Base-by-base conservation (phyloP, 2,113 vertebrate species). In the Phylloscopus trochilus region DNA sequence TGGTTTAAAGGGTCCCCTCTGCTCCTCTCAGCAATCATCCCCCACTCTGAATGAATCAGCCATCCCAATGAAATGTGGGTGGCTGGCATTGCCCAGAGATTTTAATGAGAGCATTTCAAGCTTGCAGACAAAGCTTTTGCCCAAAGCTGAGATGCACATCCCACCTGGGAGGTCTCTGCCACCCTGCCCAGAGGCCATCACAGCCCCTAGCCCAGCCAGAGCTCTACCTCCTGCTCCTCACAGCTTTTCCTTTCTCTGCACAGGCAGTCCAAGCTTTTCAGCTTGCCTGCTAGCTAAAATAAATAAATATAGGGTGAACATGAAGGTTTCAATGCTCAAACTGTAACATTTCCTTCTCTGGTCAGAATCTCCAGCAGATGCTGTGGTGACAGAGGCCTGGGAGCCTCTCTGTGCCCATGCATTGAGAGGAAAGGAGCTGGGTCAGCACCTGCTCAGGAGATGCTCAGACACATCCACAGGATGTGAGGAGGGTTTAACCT, bases 401-500 rank as follows among this genome's bases (percentile, higher is more conserved):
- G 41, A 35, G 26, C 52, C 22, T 68, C 37, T 77, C 66, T 18
- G 0, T 26, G 66, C 17, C 18, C 3, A 1, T 1, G 3, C 5
- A 1, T 22, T 19, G 17, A 43, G 26, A 69, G 37, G 73, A 58
- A 37, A 72, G 35, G 44, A 70, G 27, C 11, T 88, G 53, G 31
- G 41, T 62, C 84, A 90, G 59, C 31, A 19, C 6, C 60, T 83
- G 51, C n/a, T 26, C 2, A 1, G 3, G 43, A 86, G 72, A 26
- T 15, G 39, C 37, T 83, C 55, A 83, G 37, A 20, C 68, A 73
- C 27, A 55, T 3, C 47, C 52, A 28, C 9, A 2, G 23, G 20
- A 22, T 18, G 41, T n/a, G n/a, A 22, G 35, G 43, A 79, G 51
- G 62, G 44, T 31, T 76, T 59, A 28, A 46, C 35, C 33, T 46